phyloP scores from a whole-genome alignment of 1,140 invertebrate species.

The Aphaenogaster ashmeadi region DNA sequence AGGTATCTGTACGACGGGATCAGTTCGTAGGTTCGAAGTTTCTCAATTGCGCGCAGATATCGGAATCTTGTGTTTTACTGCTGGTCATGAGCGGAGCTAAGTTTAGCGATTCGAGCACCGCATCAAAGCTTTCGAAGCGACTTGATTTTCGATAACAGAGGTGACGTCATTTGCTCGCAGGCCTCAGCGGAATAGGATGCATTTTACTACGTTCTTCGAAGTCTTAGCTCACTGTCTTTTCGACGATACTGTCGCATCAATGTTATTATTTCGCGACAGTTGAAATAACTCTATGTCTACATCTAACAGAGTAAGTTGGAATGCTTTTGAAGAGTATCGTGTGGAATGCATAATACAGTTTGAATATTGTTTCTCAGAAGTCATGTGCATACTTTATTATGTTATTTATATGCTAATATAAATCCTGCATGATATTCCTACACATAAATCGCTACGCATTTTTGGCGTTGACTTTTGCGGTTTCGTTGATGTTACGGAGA shows the following conservation, averaged over 20 bases:
- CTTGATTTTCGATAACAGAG: conserved; percentile 57
- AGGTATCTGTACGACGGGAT: conserved; percentile 16
- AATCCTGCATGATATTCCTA: conserved; percentile 29
- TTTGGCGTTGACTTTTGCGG: conserved; percentile 26
- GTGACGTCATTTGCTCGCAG: conserved; percentile 51
- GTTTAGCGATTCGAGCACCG: conserved; percentile 51
- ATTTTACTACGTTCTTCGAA: conserved; percentile 22
- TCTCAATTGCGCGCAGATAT: conserved; percentile 59
- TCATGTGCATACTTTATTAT: conserved; percentile 23
- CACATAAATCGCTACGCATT: conserved; percentile 17
- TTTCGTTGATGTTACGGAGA: neutral
- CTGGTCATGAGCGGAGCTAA: conserved; percentile 47
- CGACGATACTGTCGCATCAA: conserved; percentile 1
- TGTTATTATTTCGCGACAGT: conserved; percentile 34
- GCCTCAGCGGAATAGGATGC: conserved; percentile 23
- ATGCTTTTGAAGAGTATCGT: conserved; percentile 4
- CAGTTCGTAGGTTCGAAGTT: conserved; percentile 34
- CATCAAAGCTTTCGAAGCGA: conserved; percentile 53
- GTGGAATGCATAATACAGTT: conserved; percentile 34
- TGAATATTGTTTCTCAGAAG: conserved; percentile 13
- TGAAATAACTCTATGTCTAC: conserved; percentile 29
- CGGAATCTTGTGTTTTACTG: conserved; percentile 56
- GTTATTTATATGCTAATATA: conserved; percentile 54
- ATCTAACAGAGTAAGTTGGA: neutral
- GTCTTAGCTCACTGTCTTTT: conserved; percentile 33